Percentiles rank a stretch among this genome's conserved stretches.
phyloP scores from a whole-genome alignment of 2,797 vertebrate genomes.

The Gouania willdenowi region DNA sequence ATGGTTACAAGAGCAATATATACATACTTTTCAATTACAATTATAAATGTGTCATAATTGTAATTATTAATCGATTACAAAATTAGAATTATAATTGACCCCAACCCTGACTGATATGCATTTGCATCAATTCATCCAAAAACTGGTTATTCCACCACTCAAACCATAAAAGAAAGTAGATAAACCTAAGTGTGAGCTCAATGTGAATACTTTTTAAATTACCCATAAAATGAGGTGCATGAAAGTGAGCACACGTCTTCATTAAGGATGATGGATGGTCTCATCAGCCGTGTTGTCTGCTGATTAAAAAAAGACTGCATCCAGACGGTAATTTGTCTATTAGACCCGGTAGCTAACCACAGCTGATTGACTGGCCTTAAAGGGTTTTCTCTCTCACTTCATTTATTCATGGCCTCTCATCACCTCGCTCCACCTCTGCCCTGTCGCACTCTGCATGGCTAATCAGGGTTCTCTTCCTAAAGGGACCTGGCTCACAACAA shows the following conservation, averaged over 20 bases:
- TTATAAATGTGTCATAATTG: too few relatives aligned
- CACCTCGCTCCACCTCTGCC: conserved; percentile 3
- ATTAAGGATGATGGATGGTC: conserved; percentile 56
- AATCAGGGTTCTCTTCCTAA: conserved; percentile 4
- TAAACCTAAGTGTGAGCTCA: too few relatives aligned
- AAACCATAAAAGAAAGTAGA: conserved; percentile 6
- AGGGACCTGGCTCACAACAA: conserved; percentile 18
- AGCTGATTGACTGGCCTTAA: conserved; percentile 26
- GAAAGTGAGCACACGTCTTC: conserved; percentile 14
- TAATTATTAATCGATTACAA: too few relatives aligned
- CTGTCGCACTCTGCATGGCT: not conserved
- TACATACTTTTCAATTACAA: too few relatives aligned
- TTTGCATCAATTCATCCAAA: too few relatives aligned
- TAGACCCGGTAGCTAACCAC: conserved; percentile 34
- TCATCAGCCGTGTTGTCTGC: conserved; percentile 43
- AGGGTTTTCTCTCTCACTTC: conserved; percentile 5
- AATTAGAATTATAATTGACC: too few relatives aligned
- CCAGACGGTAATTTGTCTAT: conserved; percentile 54
- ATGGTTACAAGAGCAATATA: too few relatives aligned
- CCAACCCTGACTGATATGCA: too few relatives aligned
- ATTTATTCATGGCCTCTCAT: conserved; percentile 8
- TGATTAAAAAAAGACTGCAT: conserved; percentile 51
- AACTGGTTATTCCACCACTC: too few relatives aligned
- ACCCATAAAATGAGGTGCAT: conserved; percentile 54
- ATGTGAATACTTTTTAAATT: too few relatives aligned